A percentile compares a stretch with the other conserved stretches of the same genome.
phyloP scores from a whole-genome alignment of 2,797 vertebrate genomes.

The Sebastes oblongus region DNA sequence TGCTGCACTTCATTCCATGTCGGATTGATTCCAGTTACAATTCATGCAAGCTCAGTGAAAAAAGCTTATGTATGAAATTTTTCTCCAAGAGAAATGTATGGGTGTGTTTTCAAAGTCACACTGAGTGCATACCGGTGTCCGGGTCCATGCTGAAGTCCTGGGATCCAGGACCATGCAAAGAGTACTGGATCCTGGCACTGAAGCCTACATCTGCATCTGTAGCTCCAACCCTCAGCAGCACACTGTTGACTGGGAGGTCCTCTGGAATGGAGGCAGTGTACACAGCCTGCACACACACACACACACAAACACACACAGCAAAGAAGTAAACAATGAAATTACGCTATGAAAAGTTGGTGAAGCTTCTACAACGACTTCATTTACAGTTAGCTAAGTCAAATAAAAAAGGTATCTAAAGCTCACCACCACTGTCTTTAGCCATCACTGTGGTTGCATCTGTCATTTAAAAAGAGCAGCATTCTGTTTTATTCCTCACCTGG shows the following conservation, averaged over 20 bases:
- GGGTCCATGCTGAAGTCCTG: constrained; percentile 91
- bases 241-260: constrained; percentile 87
- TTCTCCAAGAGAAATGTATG: neutral
- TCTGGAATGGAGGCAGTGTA: constrained; percentile 88
- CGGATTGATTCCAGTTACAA: neutral
- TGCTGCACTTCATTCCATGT: neutral
- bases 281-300: constrained; percentile 78
- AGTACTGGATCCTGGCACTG: constrained; percentile 90
- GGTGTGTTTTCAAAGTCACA: neutral
- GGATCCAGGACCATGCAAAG: constrained; percentile 88
- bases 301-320: constrained; percentile 16
- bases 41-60: neutral
- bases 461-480: neutral
- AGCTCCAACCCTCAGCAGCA: constrained; percentile 87
- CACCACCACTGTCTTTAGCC: neutral
- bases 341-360: neutral
- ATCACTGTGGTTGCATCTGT: neutral
- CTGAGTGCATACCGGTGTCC: constrained; percentile 85
- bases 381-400: neutral
- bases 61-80: neutral
- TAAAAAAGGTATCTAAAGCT: neutral
- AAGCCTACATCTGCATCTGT: constrained; percentile 89
- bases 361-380: neutral
- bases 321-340: neutral
- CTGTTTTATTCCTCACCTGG: constrained; percentile 81